These are phyloP conservation scores for Apaloderma vittatum DNA, from an alignment of 2,113 vertebrate genomes.

Conservation along the genomic window DNA sequence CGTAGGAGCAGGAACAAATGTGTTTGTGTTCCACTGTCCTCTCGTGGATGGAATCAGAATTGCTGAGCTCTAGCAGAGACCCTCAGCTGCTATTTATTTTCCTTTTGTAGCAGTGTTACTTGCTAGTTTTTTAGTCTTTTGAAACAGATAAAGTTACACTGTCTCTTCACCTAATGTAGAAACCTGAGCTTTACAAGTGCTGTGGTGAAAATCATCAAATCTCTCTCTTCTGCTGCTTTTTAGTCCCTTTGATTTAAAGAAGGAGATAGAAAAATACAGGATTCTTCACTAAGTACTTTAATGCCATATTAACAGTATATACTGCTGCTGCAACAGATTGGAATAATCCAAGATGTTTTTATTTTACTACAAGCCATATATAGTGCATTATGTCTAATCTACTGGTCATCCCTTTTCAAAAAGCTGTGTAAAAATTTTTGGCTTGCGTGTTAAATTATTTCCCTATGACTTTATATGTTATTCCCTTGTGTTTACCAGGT, in stretches of 20 bases:
- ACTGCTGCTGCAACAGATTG: not conserved
- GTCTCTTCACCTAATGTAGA: not conserved
- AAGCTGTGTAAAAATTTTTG: not conserved
- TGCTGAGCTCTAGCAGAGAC: constrained; percentile 50
- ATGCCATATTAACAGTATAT: not conserved
- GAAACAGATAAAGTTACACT: not conserved
- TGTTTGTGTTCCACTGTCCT: constrained; percentile 69
- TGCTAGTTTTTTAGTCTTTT: not conserved
- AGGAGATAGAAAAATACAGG: not conserved
- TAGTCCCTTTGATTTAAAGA: not conserved
- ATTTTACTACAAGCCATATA: not conserved
- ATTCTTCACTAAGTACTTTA: not conserved
- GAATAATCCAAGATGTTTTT: not conserved
- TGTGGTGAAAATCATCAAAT: not conserved
- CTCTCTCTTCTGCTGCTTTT: not conserved
- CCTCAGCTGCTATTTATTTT: not conserved
- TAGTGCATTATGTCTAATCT: not conserved
- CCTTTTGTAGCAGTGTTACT: not conserved
- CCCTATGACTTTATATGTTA: not conserved
- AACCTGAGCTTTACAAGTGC: not conserved
- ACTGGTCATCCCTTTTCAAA: not conserved
- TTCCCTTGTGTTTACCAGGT: not conserved
- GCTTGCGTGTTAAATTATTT: not conserved
- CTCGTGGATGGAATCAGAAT: constrained; percentile 70
- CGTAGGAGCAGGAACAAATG: not conserved